These are phyloP conservation scores for Cryptocephalus moraei DNA, from an alignment of 2,888 invertebrate genomes.

Conservation along the genomic window DNA sequence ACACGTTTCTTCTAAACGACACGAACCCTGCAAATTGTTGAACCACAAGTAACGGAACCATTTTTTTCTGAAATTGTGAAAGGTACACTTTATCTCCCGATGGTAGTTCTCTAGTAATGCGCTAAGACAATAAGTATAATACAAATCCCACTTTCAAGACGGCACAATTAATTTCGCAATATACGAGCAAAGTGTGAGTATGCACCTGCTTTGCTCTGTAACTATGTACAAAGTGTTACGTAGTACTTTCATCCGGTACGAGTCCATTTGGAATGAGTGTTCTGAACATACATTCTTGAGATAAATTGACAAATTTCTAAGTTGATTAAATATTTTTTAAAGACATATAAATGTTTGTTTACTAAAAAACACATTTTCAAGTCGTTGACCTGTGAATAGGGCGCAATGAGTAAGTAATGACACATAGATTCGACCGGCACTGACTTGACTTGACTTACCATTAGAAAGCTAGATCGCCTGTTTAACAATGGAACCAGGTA, in stretches of 20 bases:
- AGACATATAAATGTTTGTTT: slow-evolving; percentile 14
- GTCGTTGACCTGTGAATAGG: slow-evolving; percentile 10
- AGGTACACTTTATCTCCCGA: too few relatives aligned
- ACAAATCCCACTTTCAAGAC: background rate
- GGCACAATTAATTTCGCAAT: background rate
- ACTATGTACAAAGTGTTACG: slow-evolving; percentile 17
- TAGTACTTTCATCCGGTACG: slow-evolving; percentile 5
- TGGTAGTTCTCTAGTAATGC: background rate
- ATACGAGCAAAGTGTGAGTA: slow-evolving; percentile 9
- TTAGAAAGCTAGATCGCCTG: slow-evolving; percentile 2
- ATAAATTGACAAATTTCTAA: slow-evolving; percentile 22
- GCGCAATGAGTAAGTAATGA: too few relatives aligned
- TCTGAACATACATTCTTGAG: slow-evolving; percentile 8
- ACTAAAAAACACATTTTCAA: slow-evolving; percentile 13
- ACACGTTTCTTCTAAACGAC: too few relatives aligned
- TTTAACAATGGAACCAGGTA: slow-evolving; percentile 1
- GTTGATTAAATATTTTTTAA: slow-evolving; percentile 15
- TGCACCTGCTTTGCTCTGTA: slow-evolving; percentile 4
- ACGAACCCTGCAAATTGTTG: too few relatives aligned
- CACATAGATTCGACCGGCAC: background rate
- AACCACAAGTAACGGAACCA: too few relatives aligned
- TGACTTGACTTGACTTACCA: slow-evolving; percentile 4
- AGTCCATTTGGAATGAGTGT: slow-evolving; percentile 9
- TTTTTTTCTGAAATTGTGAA: too few relatives aligned
- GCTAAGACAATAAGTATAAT: background rate